phyloP scores from a whole-genome alignment of 1,140 invertebrate genomes.

The Aradophagus sp. region DNA sequence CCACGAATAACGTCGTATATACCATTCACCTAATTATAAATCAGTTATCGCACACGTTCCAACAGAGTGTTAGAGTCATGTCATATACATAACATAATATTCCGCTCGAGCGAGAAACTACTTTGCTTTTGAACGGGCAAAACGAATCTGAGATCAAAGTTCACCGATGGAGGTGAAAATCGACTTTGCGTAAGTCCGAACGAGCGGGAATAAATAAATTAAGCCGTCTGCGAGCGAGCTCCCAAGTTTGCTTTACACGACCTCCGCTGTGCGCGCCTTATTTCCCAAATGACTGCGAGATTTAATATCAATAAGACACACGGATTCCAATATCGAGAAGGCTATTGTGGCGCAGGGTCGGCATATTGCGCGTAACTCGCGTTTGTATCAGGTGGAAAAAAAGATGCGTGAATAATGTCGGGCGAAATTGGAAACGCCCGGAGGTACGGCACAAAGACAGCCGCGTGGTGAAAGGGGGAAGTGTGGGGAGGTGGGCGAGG shows the following conservation, averaged over 20 bases:
- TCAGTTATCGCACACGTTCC: no score
- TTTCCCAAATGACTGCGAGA: constrained; percentile 35
- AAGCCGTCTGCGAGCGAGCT: neutral
- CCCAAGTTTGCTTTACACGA: constrained; percentile 18
- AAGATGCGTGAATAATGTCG: constrained; percentile 51
- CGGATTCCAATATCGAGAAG: constrained; percentile 40
- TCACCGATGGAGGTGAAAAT: neutral
- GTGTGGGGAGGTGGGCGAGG: constrained; percentile 1
- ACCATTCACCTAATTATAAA: no score
- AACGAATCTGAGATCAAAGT: no score
- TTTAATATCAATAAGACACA: constrained; percentile 48
- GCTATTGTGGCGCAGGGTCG: constrained; percentile 22
- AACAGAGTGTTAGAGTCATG: no score
- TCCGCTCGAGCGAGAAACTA: no score
- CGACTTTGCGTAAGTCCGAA: neutral
- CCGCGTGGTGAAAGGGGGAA: constrained; percentile 1
- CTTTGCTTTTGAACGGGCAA: no score
- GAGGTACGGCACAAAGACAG: constrained; percentile 37
- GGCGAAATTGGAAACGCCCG: constrained; percentile 48
- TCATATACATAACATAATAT: no score
- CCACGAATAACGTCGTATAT: no score
- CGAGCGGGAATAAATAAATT: constrained; percentile 19
- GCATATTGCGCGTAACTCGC: constrained; percentile 32
- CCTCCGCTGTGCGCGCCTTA: constrained; percentile 8
- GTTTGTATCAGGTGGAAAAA: constrained; percentile 42